Percentiles rank a stretch among this genome's conserved stretches.
phyloP scores from a whole-genome alignment of 2,113 vertebrate species.

The Clupea harengus region DNA sequence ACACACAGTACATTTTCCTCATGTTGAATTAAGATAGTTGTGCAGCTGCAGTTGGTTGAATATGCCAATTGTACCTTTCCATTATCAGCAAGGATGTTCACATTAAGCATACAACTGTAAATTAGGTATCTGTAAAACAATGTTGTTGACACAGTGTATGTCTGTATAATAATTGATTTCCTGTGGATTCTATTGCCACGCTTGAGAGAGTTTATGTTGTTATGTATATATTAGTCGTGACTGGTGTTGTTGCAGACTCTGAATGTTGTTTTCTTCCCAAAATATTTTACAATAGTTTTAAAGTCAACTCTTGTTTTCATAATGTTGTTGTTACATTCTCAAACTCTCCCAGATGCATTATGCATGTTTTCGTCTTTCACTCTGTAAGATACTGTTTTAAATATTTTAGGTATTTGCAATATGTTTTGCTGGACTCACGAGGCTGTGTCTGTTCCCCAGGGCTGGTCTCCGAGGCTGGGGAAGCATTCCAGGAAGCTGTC shows the following conservation, averaged over 20 bases:
- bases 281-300: neutral
- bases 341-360: neutral
- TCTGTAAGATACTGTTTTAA: neutral
- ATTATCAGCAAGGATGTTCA: neutral
- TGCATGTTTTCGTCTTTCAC: neutral
- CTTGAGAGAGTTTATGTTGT: neutral
- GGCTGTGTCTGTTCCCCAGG: constrained; percentile 63
- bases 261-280: neutral
- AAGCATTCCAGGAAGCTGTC: constrained; percentile 74
- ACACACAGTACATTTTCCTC: neutral
- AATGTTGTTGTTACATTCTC: neutral
- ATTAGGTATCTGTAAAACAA: neutral
- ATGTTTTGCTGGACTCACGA: constrained; percentile 8
- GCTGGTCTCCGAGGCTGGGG: constrained; percentile 63
- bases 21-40: neutral
- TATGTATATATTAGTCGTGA: neutral
- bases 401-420: neutral
- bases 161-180: neutral
- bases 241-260: neutral
- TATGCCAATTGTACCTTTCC: neutral
- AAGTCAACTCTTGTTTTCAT: neutral
- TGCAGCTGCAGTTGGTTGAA: neutral
- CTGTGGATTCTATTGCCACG: neutral
- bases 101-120: neutral
- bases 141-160: neutral